Base-by-base conservation (phyloP, 2,113 vertebrate genomes). In the Prunella fulvescens region DNA sequence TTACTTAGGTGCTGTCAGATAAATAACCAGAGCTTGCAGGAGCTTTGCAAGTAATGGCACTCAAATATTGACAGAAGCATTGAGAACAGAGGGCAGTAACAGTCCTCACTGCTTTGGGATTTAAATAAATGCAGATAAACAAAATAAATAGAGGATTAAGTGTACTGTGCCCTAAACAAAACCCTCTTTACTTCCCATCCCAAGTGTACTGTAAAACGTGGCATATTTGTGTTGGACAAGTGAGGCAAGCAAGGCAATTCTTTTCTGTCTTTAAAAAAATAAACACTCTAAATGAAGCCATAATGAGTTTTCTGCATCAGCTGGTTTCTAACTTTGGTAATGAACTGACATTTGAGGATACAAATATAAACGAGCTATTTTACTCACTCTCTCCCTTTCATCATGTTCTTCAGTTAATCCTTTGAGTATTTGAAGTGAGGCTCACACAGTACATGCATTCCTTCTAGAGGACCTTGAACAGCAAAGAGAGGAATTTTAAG, bases 341-440 rank as follows among this genome's bases (percentile, higher is more conserved):
- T 91, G 93, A 96, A 91, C 35, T 96, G 92, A 94, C 95, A 94
- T 96, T 95, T 97, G 80, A 96, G 73, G 65, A 87, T 95, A 86
- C 54, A 97, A 85, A 95, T 81, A 97, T n/a, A 96, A 92, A 72
- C 1, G 84, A 81, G 67, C 64, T 94, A 88, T 95, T 96, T 95
- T 88, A 88, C 67, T 95, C 88, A 92, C 67, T 37, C 26, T 81
- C 78, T 87, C 72, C 72, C 73, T 74, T 95, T 86, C 94, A 94
- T 86, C 74, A 78, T 56, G 80, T 54, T 88, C 85, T 92, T 92
- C 81, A 92, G 64, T 88, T 96, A 92, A 85, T 88, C 82, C 79
- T 93, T 60, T n/a, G 42, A 86, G 71, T 35, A 70, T 61, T 73
- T 1, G 1, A 65, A 80, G 53, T 7, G 57, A 85, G 40, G 82